Evolutionary conservation across 2,797 vertebrate species (phyloP).

Genomic region (Geotrypetes seraphini): DNA sequence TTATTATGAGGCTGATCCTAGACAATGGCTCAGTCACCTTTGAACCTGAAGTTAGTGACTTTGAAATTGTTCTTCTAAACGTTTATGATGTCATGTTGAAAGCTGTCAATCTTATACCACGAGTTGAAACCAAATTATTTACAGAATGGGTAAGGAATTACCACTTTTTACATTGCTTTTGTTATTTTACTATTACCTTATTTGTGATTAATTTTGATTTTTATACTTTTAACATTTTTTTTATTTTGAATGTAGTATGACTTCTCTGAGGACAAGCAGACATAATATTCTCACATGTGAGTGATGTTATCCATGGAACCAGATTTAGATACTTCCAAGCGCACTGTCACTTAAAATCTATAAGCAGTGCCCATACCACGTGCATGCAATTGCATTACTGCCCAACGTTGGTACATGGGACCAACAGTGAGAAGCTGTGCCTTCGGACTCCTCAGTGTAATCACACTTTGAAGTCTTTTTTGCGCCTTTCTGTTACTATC

Average conservation of each 20-base stretch:
- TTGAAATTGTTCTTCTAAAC: slow-evolving; percentile 54
- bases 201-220: background rate
- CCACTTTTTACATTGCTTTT: background rate
- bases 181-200: background rate
- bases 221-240: background rate
- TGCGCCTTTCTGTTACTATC: too few species aligned
- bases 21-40: slow-evolving; percentile 58
- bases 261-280: too few species aligned
- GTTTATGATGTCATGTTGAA: slow-evolving; percentile 67
- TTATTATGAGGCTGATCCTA: slow-evolving; percentile 68
- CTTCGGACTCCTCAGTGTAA: too few species aligned
- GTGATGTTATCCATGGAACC: too few species aligned
- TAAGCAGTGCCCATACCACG: too few species aligned
- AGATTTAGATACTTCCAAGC: too few species aligned
- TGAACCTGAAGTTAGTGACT: slow-evolving; percentile 65
- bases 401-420: too few species aligned
- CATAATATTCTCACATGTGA: too few species aligned
- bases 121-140: slow-evolving; percentile 71
- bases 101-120: slow-evolving; percentile 58
- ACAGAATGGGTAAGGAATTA: slow-evolving; percentile 63
- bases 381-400: too few species aligned
- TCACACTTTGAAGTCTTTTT: too few species aligned
- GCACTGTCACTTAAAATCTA: too few species aligned
- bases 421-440: too few species aligned
- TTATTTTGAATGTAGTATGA: background rate